A percentile compares a stretch with the other conserved stretches of the same genome.
These are phyloP conservation scores for Nannoperca obscura DNA, from an alignment of 2,797 vertebrate species.

Conservation along the genomic window DNA sequence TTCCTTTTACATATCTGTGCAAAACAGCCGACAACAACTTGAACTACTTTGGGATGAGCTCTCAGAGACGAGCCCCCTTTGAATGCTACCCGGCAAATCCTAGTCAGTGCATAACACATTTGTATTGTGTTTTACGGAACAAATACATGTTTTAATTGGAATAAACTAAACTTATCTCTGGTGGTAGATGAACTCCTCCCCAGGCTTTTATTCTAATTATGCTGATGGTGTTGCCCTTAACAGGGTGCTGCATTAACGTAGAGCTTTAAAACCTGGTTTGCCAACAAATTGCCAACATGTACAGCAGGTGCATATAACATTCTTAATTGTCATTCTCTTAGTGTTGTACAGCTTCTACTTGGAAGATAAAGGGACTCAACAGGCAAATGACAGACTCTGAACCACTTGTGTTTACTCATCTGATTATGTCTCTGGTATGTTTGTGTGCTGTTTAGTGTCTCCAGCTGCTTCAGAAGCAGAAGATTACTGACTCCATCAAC, in stretches of 20 bases:
- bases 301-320: neutral
- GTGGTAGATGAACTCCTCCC: neutral
- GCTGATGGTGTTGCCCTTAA: neutral
- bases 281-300: neutral
- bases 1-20: too few species aligned
- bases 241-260: neutral
- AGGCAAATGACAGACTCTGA: neutral
- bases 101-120: neutral
- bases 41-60: too few species aligned
- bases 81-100: too few species aligned
- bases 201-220: neutral
- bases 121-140: neutral
- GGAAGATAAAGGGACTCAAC: too few species aligned
- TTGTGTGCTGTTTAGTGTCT: slow-evolving; percentile 81
- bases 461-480: slow-evolving; percentile 91
- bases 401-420: neutral
- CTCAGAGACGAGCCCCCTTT: too few species aligned
- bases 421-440: neutral
- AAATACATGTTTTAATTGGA: neutral
- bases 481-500: slow-evolving; percentile 87
- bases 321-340: neutral
- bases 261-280: slow-evolving; percentile 2
- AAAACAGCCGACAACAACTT: neutral
- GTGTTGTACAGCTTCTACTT: neutral
- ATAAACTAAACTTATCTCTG: neutral